These are phyloP conservation scores for Holothuria leucospilota DNA, from an alignment of 53 echinoderm and acorn worm genomes.

Conservation along the genomic window DNA sequence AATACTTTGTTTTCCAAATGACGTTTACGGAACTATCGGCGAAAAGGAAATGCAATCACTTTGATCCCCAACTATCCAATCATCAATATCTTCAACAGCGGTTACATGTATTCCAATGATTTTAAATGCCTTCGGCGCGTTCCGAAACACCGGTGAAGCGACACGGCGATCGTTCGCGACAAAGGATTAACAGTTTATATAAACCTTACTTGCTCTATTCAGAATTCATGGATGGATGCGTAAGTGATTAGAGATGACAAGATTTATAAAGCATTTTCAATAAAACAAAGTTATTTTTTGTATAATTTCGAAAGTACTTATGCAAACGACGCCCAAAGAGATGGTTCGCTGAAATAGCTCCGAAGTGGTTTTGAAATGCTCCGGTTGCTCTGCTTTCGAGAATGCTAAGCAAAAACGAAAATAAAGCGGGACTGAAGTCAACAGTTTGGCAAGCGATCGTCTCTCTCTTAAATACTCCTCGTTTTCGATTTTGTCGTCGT, in stretches of 20 bases:
- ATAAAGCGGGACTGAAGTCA: too few relatives aligned
- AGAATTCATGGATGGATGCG: conserved; percentile 36
- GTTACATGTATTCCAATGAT: conserved; percentile 16
- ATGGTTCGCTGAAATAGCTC: too few relatives aligned
- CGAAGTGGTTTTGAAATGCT: too few relatives aligned
- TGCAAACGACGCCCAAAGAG: too few relatives aligned
- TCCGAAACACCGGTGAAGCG: conserved; percentile 44
- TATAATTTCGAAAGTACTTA: conserved; percentile 36
- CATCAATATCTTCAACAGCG: neutral
- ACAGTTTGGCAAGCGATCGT: too few relatives aligned
- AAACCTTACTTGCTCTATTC: neutral
- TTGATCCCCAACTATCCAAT: conserved; percentile 15
- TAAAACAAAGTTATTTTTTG: conserved; percentile 23
- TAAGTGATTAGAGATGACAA: conserved; percentile 51
- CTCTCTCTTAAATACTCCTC: too few relatives aligned
- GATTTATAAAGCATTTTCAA: conserved; percentile 43
- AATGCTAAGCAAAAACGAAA: too few relatives aligned
- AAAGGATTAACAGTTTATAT: neutral
- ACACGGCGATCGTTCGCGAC: conserved; percentile 12
- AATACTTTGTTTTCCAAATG: conserved; percentile 26
- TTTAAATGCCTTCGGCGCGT: conserved; percentile 53
- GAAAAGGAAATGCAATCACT: conserved; percentile 43
- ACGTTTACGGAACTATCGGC: neutral
- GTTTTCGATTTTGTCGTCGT: too few relatives aligned
- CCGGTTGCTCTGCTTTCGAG: too few relatives aligned